Conservation (phyloP, 1,140 invertebrate genomes). For the Platorchestia sp. region DNA sequence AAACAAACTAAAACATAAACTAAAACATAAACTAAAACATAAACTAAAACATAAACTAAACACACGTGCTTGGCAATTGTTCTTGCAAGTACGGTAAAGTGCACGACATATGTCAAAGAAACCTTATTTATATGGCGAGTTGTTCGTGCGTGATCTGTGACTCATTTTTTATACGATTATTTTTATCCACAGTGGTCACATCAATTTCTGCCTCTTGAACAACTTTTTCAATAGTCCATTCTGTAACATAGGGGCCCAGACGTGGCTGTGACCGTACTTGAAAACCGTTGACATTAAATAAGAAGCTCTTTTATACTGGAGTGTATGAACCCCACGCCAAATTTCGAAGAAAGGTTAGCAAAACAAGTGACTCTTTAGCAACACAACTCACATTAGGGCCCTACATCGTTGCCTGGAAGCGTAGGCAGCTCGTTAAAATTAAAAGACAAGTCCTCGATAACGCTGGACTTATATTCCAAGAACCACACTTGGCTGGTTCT, state of each 20-base stretch:
- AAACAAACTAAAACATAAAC: no score
- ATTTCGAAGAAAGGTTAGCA: neutral
- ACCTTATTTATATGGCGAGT: neutral
- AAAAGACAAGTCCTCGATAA: constrained; percentile 30
- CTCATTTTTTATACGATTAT: neutral
- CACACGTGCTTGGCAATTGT: no score
- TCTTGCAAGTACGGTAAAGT: neutral
- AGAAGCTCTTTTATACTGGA: neutral
- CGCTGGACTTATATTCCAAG: neutral
- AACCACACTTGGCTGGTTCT: neutral
- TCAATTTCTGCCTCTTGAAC: neutral
- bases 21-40: no score
- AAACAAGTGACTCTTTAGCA: neutral
- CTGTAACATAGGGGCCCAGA: neutral
- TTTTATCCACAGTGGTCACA: neutral
- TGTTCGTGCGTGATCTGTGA: neutral
- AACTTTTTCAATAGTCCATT: no score
- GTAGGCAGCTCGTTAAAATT: constrained; percentile 43
- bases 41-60: no score
- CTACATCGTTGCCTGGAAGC: neutral
- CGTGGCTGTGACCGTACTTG: neutral
- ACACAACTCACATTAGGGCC: neutral
- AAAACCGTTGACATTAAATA: neutral
- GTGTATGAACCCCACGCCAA: neutral
- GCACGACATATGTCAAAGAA: neutral